phyloP scores from a whole-genome alignment of 2,888 invertebrate genomes.

The Sturmia bella region DNA sequence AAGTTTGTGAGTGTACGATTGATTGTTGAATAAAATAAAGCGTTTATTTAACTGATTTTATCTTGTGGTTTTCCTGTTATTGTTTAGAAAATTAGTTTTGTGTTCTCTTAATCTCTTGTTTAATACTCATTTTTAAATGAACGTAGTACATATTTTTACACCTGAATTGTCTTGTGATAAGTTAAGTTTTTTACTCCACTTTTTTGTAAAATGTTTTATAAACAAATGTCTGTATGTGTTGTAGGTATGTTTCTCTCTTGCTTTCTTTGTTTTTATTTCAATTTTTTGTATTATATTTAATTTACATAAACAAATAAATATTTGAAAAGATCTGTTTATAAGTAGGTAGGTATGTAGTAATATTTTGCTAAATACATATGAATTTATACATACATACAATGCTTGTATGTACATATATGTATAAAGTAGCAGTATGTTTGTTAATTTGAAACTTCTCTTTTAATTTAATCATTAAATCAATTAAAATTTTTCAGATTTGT shows the following conservation, averaged over 20 bases:
- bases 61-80: conserved; percentile 15
- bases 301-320: conserved; percentile 52
- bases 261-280: conserved; percentile 40
- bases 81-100: conserved; percentile 25
- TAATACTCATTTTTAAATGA: conserved; percentile 19
- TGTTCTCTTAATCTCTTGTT: conserved; percentile 1
- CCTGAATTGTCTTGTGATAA: conserved; percentile 69
- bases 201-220: conserved; percentile 46
- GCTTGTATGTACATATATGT: conserved; percentile 32
- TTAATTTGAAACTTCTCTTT: not conserved
- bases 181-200: conserved; percentile 34
- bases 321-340: conserved; percentile 23
- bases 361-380: conserved; percentile 36
- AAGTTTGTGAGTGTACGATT: conserved; percentile 35
- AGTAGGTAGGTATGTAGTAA: conserved; percentile 22
- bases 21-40: conserved; percentile 47
- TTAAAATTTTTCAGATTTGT: conserved; percentile 31
- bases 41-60: conserved; percentile 51
- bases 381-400: conserved; percentile 22
- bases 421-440: conserved; percentile 36
- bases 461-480: conserved; percentile 24
- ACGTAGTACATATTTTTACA: conserved; percentile 56
- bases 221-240: conserved; percentile 52
- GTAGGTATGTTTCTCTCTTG: conserved; percentile 9
- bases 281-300: conserved; percentile 32